phyloP scores from a whole-genome alignment of 2,888 invertebrate species.

The Metacarcinus magister region DNA sequence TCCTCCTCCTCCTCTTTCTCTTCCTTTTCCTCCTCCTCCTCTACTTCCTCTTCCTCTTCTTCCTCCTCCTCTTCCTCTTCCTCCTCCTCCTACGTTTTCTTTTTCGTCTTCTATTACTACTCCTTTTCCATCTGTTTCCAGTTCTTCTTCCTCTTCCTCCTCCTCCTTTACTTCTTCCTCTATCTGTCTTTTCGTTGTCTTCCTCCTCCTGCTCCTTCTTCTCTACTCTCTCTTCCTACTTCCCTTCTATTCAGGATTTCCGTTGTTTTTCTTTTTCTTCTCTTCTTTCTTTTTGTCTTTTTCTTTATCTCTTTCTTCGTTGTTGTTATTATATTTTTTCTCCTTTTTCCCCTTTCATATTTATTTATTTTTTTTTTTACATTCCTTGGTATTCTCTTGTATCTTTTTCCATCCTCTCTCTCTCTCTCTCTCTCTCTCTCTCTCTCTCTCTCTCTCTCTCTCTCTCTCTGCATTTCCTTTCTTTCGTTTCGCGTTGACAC shows the following conservation, averaged over 20 bases:
- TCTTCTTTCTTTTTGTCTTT: not conserved
- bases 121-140: not conserved
- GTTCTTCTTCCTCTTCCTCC: not conserved
- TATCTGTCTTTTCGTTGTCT: not conserved
- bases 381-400: too few species aligned
- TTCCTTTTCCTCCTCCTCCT: not conserved
- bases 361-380: too few species aligned
- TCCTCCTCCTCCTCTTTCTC: not conserved
- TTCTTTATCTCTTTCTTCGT: not conserved
- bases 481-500: too few species aligned
- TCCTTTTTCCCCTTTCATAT: not conserved
- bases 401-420: not conserved
- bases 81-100: not conserved
- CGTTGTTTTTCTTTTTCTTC: not conserved
- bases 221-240: not conserved
- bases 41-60: not conserved
- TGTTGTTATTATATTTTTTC: not conserved
- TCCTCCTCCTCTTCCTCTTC: not conserved
- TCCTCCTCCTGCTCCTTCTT: not conserved
- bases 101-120: not conserved
- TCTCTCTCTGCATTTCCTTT: too few species aligned
- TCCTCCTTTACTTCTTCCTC: not conserved
- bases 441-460: constrained; percentile 46
- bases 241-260: not conserved
- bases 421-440: not conserved